Percentiles rank a stretch among this genome's conserved stretches.
These are phyloP conservation scores for Thereva nobilitata DNA, from an alignment of 2,888 invertebrate genomes.

Conservation along the genomic window DNA sequence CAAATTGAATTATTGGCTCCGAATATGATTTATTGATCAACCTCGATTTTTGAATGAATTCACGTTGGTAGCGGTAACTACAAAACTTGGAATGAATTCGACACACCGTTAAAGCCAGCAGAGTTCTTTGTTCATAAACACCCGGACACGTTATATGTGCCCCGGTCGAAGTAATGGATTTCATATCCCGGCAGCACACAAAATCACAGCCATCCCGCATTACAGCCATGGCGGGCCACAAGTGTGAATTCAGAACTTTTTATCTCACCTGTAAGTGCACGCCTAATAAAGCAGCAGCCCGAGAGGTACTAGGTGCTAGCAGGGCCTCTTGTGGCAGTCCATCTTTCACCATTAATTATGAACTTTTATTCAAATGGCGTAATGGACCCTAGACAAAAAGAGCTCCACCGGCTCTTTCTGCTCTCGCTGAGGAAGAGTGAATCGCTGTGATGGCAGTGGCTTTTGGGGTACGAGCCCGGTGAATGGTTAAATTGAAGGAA, in stretches of 20 bases:
- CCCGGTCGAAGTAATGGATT: too few relatives aligned
- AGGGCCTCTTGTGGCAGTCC: slow-evolving; percentile 16
- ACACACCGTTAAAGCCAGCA: slow-evolving; percentile 20
- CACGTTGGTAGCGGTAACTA: slow-evolving; percentile 21
- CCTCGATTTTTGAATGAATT: slow-evolving; percentile 28
- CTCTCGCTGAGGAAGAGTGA: slow-evolving; percentile 10
- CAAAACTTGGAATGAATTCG: slow-evolving; percentile 22
- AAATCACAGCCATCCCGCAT: not conserved
- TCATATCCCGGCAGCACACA: too few relatives aligned
- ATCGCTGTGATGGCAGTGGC: not conserved
- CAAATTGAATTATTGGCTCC: slow-evolving; percentile 34
- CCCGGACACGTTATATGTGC: slow-evolving; percentile 4
- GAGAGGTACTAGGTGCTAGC: slow-evolving; percentile 2
- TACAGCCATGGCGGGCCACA: not conserved
- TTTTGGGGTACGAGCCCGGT: not conserved
- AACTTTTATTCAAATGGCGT: slow-evolving; percentile 30
- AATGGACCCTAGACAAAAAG: slow-evolving; percentile 4
- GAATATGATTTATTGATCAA: slow-evolving; percentile 30
- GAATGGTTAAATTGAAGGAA: not conserved
- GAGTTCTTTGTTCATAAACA: slow-evolving; percentile 17
- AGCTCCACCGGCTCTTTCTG: not conserved
- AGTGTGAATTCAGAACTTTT: slow-evolving; percentile 19
- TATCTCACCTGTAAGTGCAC: not conserved
- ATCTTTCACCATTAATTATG: slow-evolving; percentile 34
- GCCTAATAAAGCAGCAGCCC: slow-evolving; percentile 23